phyloP scores from a whole-genome alignment of 1,140 invertebrate species.

The Drosophila simulans region DNA sequence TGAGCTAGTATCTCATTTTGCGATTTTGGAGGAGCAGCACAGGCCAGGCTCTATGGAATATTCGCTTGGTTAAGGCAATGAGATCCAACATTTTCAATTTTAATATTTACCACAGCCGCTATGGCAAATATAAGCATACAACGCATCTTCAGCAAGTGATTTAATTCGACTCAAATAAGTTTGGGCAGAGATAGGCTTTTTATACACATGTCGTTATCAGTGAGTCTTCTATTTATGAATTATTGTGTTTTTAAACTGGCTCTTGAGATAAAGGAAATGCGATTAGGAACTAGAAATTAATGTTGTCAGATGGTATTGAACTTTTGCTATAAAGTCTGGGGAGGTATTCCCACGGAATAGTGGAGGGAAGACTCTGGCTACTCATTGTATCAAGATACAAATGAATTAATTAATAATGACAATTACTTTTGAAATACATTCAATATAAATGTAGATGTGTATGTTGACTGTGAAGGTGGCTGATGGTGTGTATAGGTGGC shows the following conservation, averaged over 20 bases:
- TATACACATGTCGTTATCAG: slow-evolving; percentile 2
- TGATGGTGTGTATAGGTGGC: too few relatives aligned
- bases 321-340: too few relatives aligned
- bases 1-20: slow-evolving; percentile 9
- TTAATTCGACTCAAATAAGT: background rate
- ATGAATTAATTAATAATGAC: too few relatives aligned
- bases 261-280: background rate
- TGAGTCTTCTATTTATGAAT: background rate
- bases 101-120: slow-evolving; percentile 11
- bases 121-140: slow-evolving; percentile 1
- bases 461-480: too few relatives aligned
- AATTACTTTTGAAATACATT: too few relatives aligned
- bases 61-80: background rate
- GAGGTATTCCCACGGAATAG: too few relatives aligned
- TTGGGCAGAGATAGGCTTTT: background rate
- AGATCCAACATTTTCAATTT: too few relatives aligned
- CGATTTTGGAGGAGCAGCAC: slow-evolving; percentile 1
- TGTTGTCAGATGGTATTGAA: too few relatives aligned
- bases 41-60: slow-evolving; percentile 7
- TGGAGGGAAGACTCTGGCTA: too few relatives aligned
- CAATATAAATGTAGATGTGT: too few relatives aligned
- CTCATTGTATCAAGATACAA: too few relatives aligned
- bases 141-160: slow-evolving; percentile 9
- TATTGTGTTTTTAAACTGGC: background rate
- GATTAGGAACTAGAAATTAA: background rate